Evolutionary conservation across 1,140 invertebrate genomes (phyloP), one percentile per base, ranked within the genome.

Genomic region (Procambarus virginalis): DNA sequence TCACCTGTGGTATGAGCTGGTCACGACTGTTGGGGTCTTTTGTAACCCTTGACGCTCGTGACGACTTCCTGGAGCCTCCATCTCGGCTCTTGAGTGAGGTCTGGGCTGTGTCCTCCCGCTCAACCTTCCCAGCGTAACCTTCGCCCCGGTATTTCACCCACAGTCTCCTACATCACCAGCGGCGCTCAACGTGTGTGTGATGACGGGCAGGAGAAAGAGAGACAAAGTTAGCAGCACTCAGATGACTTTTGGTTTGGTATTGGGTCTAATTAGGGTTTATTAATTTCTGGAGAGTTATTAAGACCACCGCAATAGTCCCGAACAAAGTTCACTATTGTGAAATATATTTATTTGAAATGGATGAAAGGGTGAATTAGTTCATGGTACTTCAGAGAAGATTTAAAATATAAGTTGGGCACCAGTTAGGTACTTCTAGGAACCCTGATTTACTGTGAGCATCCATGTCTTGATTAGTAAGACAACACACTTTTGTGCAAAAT

Each of bases 1-100:
- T 89, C 83, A 90, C 89, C 89, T 90, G 89, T 22, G 89, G 89
- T 22, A 90, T 90, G 64, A 90, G 89, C 45, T 90, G 75, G 78
- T 90, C 89, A 1, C 89, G 58, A 75, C 89, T 90, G 78, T 90
- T 90, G 78, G 89, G 82, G 60, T 90, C 89, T 55, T 90, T 90
- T 22, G 89, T 90, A 2, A 90, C 89, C 60, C 89, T 22, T 1
- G 89, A 90, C 64, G 89, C 89, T 5, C 89, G 58, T 6, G 89
- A 90, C 5, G 89, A 90, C 78, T 90, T 90, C 58, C 89, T 78
- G 12, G 89, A 90, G n/a, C 89, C 89, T 76, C 86, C 86, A 12
- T 90, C 89, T 0, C 89, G 76, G 64, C 89, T 90, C 70, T 86
- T 85, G 64, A 90, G 55, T 76, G 89, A 90, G 20, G 89, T 90